Evolutionary conservation across 2,113 vertebrate species (phyloP).

Genomic region (Nesospiza acunhae): DNA sequence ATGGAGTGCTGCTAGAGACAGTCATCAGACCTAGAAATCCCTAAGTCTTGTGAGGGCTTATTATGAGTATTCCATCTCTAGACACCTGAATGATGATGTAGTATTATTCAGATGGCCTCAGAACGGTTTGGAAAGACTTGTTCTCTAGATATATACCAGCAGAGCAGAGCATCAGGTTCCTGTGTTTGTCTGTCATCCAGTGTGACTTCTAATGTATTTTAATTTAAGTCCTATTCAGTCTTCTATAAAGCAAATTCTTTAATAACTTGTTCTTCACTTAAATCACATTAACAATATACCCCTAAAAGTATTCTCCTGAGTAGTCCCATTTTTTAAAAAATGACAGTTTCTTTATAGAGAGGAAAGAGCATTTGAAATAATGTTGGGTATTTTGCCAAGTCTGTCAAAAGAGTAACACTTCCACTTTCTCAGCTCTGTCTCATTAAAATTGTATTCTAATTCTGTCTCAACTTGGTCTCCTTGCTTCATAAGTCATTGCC

Average conservation of each 20-base stretch:
- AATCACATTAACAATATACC: conserved; percentile 63
- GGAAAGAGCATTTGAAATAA: conserved; percentile 75
- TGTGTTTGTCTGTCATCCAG: not conserved
- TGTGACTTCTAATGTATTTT: not conserved
- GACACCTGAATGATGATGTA: not conserved
- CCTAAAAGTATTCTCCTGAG: conserved; percentile 47
- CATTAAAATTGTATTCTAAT: conserved; percentile 86
- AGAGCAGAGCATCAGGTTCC: not conserved
- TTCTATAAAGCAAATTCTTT: conserved; percentile 47
- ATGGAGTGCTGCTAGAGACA: not conserved
- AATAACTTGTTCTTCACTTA: conserved; percentile 55
- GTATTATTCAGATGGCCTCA: not conserved
- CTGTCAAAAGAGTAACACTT: conserved; percentile 80
- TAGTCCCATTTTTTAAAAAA: not conserved
- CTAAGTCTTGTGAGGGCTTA: not conserved
- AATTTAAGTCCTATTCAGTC: not conserved
- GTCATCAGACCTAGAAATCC: not conserved
- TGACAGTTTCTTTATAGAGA: conserved; percentile 68
- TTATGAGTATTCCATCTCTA: not conserved
- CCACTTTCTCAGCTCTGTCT: conserved; percentile 75
- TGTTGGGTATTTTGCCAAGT: conserved; percentile 79
- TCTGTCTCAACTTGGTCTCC: conserved; percentile 78
- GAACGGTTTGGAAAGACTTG: not conserved
- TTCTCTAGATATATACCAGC: not conserved
- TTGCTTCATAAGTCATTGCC: conserved; percentile 82